These are phyloP conservation scores for Eilema sororculum DNA, from an alignment of 2,888 invertebrate genomes.

Conservation along the genomic window DNA sequence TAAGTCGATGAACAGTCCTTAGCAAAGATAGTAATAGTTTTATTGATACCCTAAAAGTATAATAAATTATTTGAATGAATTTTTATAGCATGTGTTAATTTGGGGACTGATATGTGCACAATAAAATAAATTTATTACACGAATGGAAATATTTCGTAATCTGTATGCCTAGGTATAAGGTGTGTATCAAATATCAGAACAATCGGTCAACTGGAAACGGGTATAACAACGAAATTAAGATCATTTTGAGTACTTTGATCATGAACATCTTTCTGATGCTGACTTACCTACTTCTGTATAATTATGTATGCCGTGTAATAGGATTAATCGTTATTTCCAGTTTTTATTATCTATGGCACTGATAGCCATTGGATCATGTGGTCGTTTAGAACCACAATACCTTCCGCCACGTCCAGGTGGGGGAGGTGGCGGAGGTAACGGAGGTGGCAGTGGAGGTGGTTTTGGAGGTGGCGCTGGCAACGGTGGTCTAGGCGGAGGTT, in stretches of 20 bases:
- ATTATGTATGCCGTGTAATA: background rate
- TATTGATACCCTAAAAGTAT: background rate
- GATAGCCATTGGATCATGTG: constrained; percentile 71
- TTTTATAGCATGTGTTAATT: too few relatives aligned
- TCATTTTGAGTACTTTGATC: too few relatives aligned
- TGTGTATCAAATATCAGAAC: too few relatives aligned
- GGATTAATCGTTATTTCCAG: constrained; percentile 43
- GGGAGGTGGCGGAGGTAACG: constrained; percentile 32
- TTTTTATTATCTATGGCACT: constrained; percentile 64
- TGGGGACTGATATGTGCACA: too few relatives aligned
- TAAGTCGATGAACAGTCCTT: constrained; percentile 59
- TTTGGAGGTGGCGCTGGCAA: constrained; percentile 51
- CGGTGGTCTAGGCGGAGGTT: constrained; percentile 46
- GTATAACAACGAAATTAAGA: too few relatives aligned
- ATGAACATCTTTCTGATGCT: too few relatives aligned
- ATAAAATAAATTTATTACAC: too few relatives aligned
- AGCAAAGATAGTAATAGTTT: background rate
- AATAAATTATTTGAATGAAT: background rate
- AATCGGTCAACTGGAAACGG: too few relatives aligned
- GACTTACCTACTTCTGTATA: too few relatives aligned
- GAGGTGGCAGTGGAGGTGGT: constrained; percentile 46
- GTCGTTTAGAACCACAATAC: constrained; percentile 62
- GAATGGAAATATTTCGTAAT: too few relatives aligned
- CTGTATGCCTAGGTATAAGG: too few relatives aligned
- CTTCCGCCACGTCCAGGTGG: constrained; percentile 58